These are phyloP conservation scores for Nebria salina DNA, from an alignment of 2,888 invertebrate genomes.

Conservation along the genomic window DNA sequence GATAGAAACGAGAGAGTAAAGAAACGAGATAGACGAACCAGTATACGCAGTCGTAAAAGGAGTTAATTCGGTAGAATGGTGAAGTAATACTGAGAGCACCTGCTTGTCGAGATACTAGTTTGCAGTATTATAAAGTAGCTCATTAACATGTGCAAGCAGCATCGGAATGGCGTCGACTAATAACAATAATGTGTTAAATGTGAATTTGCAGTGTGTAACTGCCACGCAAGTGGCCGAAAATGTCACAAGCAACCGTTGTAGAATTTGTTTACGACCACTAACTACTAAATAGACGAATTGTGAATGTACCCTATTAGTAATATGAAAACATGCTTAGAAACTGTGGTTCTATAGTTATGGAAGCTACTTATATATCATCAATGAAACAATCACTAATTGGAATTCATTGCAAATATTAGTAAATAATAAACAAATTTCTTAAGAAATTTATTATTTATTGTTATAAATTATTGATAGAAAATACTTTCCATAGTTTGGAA, in stretches of 20 bases:
- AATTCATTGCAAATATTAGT: too few relatives aligned
- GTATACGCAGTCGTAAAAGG: slow-evolving; percentile 16
- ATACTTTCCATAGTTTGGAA: too few relatives aligned
- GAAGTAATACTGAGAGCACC: slow-evolving; percentile 36
- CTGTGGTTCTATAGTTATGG: neutral
- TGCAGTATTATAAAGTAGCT: slow-evolving; percentile 37
- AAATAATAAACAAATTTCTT: too few relatives aligned
- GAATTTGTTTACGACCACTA: slow-evolving; percentile 36
- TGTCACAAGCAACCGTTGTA: slow-evolving; percentile 42
- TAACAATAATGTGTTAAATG: slow-evolving; percentile 47
- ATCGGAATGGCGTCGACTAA: slow-evolving; percentile 37
- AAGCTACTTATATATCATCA: too few relatives aligned
- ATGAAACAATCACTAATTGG: too few relatives aligned
- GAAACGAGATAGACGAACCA: neutral
- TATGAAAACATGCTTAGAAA: neutral
- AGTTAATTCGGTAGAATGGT: slow-evolving; percentile 24
- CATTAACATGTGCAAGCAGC: slow-evolving; percentile 39
- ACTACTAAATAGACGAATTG: neutral
- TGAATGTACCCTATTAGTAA: neutral
- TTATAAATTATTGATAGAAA: too few relatives aligned
- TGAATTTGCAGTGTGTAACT: slow-evolving; percentile 38
- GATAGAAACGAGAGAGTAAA: neutral
- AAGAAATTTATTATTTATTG: too few relatives aligned
- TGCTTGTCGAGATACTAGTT: slow-evolving; percentile 25
- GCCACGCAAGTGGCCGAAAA: slow-evolving; percentile 45